These are phyloP conservation scores for Euura lappo DNA, from an alignment of 1,140 invertebrate species.

Conservation along the genomic window DNA sequence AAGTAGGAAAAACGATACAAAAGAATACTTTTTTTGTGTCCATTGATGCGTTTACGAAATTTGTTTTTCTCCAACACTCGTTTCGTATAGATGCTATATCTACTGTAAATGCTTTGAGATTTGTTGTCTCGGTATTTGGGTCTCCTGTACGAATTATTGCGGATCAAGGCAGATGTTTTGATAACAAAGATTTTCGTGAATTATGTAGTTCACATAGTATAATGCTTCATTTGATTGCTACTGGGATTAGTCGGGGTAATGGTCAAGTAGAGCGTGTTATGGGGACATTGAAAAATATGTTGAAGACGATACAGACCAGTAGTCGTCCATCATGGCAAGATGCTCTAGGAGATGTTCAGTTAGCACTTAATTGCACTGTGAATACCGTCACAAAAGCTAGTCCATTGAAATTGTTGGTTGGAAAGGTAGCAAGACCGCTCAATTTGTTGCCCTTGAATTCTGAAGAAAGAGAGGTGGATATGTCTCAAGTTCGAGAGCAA, in stretches of 20 bases:
- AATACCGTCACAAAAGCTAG: slow-evolving; percentile 36
- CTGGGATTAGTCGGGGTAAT: slow-evolving; percentile 23
- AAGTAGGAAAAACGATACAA: slow-evolving; percentile 20
- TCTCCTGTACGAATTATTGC: slow-evolving; percentile 36
- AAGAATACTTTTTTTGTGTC: slow-evolving; percentile 38
- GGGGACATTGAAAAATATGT: slow-evolving; percentile 35
- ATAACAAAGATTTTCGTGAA: slow-evolving; percentile 34
- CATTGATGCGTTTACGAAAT: slow-evolving; percentile 47
- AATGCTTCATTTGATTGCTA: slow-evolving; percentile 20
- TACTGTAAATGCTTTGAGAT: slow-evolving; percentile 8
- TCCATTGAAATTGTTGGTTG: slow-evolving; percentile 40
- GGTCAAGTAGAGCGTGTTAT: slow-evolving; percentile 42
- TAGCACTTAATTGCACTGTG: slow-evolving; percentile 42
- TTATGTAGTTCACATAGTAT: slow-evolving; percentile 36
- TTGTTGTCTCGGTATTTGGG: slow-evolving; percentile 34
- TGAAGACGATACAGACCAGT: slow-evolving; percentile 36
- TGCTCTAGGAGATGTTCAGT: slow-evolving; percentile 38
- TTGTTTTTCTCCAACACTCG: neutral
- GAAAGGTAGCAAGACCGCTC: slow-evolving; percentile 39
- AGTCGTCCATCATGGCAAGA: slow-evolving; percentile 41
- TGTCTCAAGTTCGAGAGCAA: neutral
- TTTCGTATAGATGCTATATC: neutral
- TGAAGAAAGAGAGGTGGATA: neutral
- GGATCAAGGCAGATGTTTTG: slow-evolving; percentile 42
- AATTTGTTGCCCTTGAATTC: slow-evolving; percentile 28